Percentiles rank a stretch among this genome's conserved stretches.
Conservation (phyloP, 2,797 vertebrate genomes). For the Lepus townsendii region DNA sequence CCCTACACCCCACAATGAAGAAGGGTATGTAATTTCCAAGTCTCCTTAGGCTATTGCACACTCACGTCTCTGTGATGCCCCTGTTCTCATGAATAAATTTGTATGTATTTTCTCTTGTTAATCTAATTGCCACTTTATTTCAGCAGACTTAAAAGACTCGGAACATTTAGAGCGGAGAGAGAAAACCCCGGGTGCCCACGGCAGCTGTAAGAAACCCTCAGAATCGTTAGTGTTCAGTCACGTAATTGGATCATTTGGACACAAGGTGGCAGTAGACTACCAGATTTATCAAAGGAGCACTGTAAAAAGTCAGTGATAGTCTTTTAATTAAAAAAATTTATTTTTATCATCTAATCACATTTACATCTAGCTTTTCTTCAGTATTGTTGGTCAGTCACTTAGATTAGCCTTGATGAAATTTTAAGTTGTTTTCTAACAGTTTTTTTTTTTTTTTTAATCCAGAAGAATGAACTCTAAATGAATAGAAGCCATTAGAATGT, state of each 20-base stretch:
- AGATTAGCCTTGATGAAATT: slow-evolving; percentile 27
- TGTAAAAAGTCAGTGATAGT: neutral
- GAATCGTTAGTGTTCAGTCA: neutral
- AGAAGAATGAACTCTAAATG: slow-evolving; percentile 11
- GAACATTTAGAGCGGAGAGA: neutral
- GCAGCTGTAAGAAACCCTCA: neutral
- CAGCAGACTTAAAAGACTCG: neutral
- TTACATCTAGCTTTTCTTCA: neutral
- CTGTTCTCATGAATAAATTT: neutral
- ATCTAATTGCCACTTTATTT: neutral
- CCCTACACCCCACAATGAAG: neutral
- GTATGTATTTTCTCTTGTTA: neutral
- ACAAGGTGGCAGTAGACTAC: slow-evolving; percentile 68
- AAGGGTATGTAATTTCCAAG: neutral
- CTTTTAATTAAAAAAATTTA: neutral
- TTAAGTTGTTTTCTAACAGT: slow-evolving; percentile 38
- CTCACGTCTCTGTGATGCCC: neutral
- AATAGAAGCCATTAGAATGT: neutral
- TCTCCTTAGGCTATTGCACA: neutral
- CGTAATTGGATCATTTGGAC: slow-evolving; percentile 33
- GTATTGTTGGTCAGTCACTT: neutral
- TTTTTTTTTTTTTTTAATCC: slow-evolving; percentile 9
- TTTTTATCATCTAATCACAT: neutral
- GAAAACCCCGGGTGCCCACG: neutral
- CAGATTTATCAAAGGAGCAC: neutral